These are phyloP conservation scores for Phyllotreta striolata DNA, from an alignment of 2,888 invertebrate genomes.

Conservation along the genomic window DNA sequence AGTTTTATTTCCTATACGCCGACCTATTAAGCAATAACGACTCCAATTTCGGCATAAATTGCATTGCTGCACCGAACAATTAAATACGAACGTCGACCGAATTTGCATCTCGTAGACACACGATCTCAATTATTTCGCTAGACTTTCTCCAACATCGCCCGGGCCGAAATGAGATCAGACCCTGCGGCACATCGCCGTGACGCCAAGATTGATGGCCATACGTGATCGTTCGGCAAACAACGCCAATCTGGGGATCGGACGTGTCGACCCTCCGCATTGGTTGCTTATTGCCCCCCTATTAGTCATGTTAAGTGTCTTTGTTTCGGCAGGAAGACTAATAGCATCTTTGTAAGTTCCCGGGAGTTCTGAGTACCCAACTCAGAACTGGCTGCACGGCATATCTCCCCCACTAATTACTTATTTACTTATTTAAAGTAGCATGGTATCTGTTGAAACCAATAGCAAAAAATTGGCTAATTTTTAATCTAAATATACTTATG, in stretches of 20 bases:
- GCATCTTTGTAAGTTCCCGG: slow-evolving; percentile 24
- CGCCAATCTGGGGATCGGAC: slow-evolving; percentile 54
- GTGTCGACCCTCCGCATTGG: slow-evolving; percentile 52
- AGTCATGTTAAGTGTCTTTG: slow-evolving; percentile 43
- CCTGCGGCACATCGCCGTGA: slow-evolving; percentile 33
- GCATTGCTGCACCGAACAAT: slow-evolving; percentile 23
- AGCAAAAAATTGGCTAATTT: too few species aligned
- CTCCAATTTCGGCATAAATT: slow-evolving; percentile 9
- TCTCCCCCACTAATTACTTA: too few species aligned
- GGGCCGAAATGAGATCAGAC: slow-evolving; percentile 20
- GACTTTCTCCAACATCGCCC: slow-evolving; percentile 12
- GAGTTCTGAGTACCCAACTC: slow-evolving; percentile 18
- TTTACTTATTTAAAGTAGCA: too few species aligned
- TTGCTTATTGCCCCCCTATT: slow-evolving; percentile 45
- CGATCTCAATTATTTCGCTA: slow-evolving; percentile 25
- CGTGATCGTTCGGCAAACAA: slow-evolving; percentile 56
- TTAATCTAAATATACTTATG: too few species aligned
- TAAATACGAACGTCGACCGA: slow-evolving; percentile 4
- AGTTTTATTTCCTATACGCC: too few species aligned
- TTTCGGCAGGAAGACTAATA: slow-evolving; percentile 32
- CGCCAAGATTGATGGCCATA: slow-evolving; percentile 53
- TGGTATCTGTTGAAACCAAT: too few species aligned
- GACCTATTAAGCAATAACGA: too few species aligned
- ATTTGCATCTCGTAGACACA: slow-evolving; percentile 18
- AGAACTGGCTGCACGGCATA: not conserved